Evolutionary conservation across 2,888 invertebrate species (phyloP), one percentile per base, ranked within the genome.

Genomic region (Willowsia nigromaculata): DNA sequence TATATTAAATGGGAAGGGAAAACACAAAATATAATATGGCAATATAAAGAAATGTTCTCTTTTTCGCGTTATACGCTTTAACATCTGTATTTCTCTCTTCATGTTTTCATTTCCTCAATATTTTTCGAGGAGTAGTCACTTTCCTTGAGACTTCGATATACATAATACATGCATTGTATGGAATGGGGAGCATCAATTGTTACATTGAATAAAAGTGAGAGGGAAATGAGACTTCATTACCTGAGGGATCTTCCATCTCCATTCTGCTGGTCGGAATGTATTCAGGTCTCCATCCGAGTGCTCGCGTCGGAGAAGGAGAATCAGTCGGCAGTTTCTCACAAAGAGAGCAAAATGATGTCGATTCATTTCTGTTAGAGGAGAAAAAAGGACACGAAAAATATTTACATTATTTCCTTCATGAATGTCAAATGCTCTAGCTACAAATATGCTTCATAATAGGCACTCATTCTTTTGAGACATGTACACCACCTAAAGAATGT

Each of bases 261-360:
- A 99, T 94, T 99, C 99, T 0, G 99, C 99, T 0, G 99, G 99
- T 83, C 98, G 95, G 95, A 98, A 98, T 93, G 98, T 98, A 94
- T 98, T 98, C 88, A 98, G 95, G 94, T 98, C 97, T 0, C 98
- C 98, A 93, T 98, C 97, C 30, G 97, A 97, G 94, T 97, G 98
- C 94, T 99, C 99, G 33, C 97, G 96, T 65, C 97, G 94, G 93
- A 99, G 95, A 92, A 99, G 95, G 92, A 99, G 95, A 93, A 99
- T 99, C 93, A 99, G 95, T 6, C 99, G 97, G 94, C 99, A 99
- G 95, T 99, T 99, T 92, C 99, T 96, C 1, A 99, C 97, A 95
- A 99, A 99, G 93, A 99, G 94, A 0, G 99, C 98, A 95, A 99
- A 99, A 95, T 99, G 99, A 94, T 99, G 99, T 3, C 99, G 96